These are phyloP conservation scores for Cerastis rubricosa DNA, from an alignment of 2,888 invertebrate species.

Conservation along the genomic window DNA sequence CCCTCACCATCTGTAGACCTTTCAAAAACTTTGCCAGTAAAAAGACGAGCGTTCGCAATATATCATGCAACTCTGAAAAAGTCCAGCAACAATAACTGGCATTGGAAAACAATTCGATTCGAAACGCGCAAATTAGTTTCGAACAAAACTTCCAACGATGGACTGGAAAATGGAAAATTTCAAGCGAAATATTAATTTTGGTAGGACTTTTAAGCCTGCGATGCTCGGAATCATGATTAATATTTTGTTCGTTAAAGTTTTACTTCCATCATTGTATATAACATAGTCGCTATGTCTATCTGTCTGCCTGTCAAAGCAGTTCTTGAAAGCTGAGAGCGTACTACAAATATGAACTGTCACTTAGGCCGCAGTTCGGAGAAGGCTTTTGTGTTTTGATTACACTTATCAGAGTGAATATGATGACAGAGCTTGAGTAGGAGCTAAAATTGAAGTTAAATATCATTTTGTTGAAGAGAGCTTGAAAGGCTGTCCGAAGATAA, in stretches of 20 bases:
- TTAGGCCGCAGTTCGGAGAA: constrained; percentile 26
- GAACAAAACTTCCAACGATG: constrained; percentile 61
- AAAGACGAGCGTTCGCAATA: constrained; percentile 45
- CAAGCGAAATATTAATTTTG: constrained; percentile 66
- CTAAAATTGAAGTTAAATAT: constrained; percentile 22
- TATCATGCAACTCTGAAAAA: constrained; percentile 59
- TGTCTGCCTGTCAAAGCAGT: constrained; percentile 6
- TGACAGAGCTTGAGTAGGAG: constrained; percentile 6
- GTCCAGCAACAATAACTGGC: constrained; percentile 41
- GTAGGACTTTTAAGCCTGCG: constrained; percentile 52
- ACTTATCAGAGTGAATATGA: constrained; percentile 8
- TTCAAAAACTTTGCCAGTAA: constrained; percentile 45
- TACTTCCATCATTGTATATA: constrained; percentile 18
- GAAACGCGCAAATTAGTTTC: constrained; percentile 67
- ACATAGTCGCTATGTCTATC: constrained; percentile 6
- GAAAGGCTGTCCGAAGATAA: neutral
- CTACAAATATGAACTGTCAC: constrained; percentile 41
- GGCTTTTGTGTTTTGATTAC: constrained; percentile 38
- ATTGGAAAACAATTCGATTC: constrained; percentile 68
- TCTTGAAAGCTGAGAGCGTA: constrained; percentile 20
- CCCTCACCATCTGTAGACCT: constrained; percentile 10
- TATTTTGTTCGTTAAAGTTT: constrained; percentile 50
- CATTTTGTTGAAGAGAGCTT: neutral
- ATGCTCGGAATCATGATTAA: constrained; percentile 58
- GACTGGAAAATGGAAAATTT: constrained; percentile 42